Evolutionary conservation across 64 coral and sea anemone species (phyloP), one percentile per base, ranked within the genome.

Genomic region (Montipora efflorescens): DNA sequence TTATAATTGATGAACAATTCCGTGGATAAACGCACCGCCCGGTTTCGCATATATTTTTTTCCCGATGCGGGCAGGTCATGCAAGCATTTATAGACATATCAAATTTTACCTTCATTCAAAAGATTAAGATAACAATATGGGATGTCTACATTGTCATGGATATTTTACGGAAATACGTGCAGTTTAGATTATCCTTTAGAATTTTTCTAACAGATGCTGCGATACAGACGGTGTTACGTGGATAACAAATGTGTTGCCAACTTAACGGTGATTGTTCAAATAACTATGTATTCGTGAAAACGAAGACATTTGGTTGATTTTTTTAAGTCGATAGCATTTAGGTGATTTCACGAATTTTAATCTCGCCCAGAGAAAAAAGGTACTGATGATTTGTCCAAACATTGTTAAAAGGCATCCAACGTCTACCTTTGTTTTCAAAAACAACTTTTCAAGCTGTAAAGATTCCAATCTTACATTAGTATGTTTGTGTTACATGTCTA

Each of bases 131-230:
- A 70, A 72, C 66, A 50, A 48, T 43, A 51, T 72, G 68, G 61
- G 18, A 10, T 67, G 82, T 45, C 19, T 86, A 46, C 70, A 16
- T 50, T 71, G 67, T 62, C 25, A 2, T 8, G 23, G 14, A 5
- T 7, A 64, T 82, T 84, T 62, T 15, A 48, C 16, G 82, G 82
- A 86, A 86, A 86, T 70, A 45, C 28, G 43, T 86, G 8, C 71
- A 18, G 48, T 86, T 46, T 50, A 50, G 66, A 72, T 71, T 71
- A 72, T 48, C 28, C 23, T 8, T 14, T 68, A 59, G 36, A 36
- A 36, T 36, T 68, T 84, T 67, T 6, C 10, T 70, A 10, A 67
- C 16, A 25, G 48, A 72, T 71, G 48, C 13, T 4, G 16, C 68
- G 23, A 72, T 36, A 36, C 36, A 36, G 36, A 36, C 36, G 36